A percentile compares a stretch with the other conserved stretches of the same genome.
These are phyloP conservation scores for Todiramphus chloris DNA, from an alignment of 2,113 vertebrate species.

Conservation along the genomic window DNA sequence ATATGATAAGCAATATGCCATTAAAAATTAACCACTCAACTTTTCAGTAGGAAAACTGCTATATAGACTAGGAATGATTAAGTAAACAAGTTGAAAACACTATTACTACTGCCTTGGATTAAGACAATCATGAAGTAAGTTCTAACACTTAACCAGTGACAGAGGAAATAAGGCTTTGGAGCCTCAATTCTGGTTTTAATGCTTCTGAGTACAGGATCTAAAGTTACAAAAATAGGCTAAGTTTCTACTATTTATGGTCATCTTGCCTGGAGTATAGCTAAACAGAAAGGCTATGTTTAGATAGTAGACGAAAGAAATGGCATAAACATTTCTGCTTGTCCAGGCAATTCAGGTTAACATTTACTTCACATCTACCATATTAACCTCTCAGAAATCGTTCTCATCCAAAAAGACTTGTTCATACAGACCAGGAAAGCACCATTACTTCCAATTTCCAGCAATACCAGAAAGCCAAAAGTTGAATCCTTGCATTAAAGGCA, in stretches of 20 bases:
- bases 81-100: background rate
- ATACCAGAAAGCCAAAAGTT: background rate
- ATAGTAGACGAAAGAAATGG: background rate
- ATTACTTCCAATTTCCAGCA: background rate
- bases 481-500: background rate
- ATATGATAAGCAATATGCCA: background rate
- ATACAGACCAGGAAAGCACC: background rate
- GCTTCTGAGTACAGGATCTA: background rate
- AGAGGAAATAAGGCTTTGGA: background rate
- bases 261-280: background rate
- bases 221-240: background rate
- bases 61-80: background rate
- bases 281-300: background rate
- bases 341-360: background rate
- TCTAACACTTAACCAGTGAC: background rate
- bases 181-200: background rate
- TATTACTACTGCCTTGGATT: background rate
- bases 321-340: background rate
- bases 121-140: background rate
- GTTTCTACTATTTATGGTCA: background rate
- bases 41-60: background rate
- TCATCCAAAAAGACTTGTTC: background rate
- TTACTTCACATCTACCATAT: background rate
- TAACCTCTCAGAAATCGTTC: background rate
- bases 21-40: background rate